Percentiles rank a stretch among this genome's conserved stretches.
phyloP scores from a whole-genome alignment of 2,113 vertebrate genomes.

The Dolichotis patagonum region DNA sequence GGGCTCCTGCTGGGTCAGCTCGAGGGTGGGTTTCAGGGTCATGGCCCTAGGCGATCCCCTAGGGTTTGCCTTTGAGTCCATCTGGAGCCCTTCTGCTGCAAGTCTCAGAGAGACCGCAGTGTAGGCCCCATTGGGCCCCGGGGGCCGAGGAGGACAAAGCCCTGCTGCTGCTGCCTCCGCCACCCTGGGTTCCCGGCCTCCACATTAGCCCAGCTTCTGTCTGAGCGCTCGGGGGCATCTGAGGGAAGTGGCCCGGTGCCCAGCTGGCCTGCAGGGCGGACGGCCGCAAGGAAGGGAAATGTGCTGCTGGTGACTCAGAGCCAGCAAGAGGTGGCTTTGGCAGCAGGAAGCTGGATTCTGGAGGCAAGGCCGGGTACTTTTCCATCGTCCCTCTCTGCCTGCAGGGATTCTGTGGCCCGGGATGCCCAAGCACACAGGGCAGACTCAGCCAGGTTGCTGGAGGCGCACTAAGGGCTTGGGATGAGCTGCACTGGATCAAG shows the following conservation, averaged over 20 bases:
- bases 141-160: background rate
- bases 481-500: constrained; percentile 26
- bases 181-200: background rate
- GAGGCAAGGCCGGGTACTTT: constrained; percentile 75
- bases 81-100: background rate
- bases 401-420: background rate
- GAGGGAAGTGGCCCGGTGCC: constrained; percentile 50
- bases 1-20: background rate
- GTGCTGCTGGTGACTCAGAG: constrained; percentile 80
- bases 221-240: constrained; percentile 58
- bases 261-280: constrained; percentile 67
- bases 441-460: constrained; percentile 61
- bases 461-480: constrained; percentile 52
- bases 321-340: constrained; percentile 71
- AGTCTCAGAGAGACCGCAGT: background rate
- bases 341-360: constrained; percentile 75
- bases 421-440: constrained; percentile 63
- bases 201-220: constrained; percentile 63
- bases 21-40: background rate
- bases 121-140: background rate
- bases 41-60: background rate
- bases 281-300: constrained; percentile 69
- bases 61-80: background rate
- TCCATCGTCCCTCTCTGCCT: constrained; percentile 54
- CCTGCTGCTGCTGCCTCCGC: background rate